Evolutionary conservation across 2,797 vertebrate species (phyloP).

Genomic region (Ptychobarbus kaznakovi): DNA sequence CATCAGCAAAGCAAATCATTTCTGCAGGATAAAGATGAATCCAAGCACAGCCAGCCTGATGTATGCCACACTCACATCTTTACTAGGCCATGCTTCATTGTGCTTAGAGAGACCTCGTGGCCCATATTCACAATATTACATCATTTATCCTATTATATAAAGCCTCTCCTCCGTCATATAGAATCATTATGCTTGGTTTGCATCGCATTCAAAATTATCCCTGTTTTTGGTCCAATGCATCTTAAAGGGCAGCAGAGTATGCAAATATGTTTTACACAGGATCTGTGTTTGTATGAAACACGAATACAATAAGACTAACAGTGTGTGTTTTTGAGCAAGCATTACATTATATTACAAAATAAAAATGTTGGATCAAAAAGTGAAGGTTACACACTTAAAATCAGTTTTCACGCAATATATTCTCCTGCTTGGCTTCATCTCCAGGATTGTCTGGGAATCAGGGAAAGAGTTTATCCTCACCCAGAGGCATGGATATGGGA

Average conservation of each 20-base stretch:
- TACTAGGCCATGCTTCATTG: constrained; percentile 51
- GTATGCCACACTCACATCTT: constrained; percentile 12
- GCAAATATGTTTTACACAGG: background rate
- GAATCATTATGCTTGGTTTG: constrained; percentile 12
- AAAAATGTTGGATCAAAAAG: background rate
- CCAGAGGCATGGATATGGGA: background rate
- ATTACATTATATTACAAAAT: background rate
- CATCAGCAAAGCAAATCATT: background rate
- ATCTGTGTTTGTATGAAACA: background rate
- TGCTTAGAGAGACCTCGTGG: background rate
- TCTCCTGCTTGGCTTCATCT: background rate
- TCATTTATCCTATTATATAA: constrained; percentile 42
- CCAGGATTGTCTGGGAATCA: background rate
- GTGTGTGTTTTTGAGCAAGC: background rate
- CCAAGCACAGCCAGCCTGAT: background rate
- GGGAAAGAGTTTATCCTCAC: constrained; percentile 20
- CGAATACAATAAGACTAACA: background rate
- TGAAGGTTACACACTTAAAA: background rate
- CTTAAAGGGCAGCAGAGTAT: background rate
- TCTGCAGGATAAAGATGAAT: constrained; percentile 14
- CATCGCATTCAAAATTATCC: background rate
- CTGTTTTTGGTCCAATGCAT: background rate
- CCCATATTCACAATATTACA: constrained; percentile 28
- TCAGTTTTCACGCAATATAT: background rate
- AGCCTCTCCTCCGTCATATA: background rate